A percentile compares a stretch with the other conserved stretches of the same genome.
Conservation (phyloP, 2,113 vertebrate genomes). For the Leucopsar rothschildi region DNA sequence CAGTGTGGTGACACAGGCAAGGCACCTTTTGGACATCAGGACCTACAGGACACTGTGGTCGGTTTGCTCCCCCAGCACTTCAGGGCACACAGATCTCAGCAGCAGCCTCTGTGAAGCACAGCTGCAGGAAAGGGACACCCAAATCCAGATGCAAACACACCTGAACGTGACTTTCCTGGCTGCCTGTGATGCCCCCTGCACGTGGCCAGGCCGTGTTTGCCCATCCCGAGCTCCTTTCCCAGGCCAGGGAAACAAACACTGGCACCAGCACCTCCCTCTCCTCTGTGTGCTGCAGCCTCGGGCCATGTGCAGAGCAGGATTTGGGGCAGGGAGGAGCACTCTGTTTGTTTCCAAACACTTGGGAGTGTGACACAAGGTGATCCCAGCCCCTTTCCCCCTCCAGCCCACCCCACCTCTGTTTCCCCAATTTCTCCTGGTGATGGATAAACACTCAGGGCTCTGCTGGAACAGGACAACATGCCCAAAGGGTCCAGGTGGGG, state of each 20-base stretch:
- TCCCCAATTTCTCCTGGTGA: background rate
- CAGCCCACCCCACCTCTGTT: background rate
- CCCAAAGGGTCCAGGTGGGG: constrained; percentile 3
- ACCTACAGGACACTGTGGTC: background rate
- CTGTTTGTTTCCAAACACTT: constrained; percentile 11
- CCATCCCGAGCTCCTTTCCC: background rate
- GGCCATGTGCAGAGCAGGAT: background rate
- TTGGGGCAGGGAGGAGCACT: background rate
- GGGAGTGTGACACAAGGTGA: background rate
- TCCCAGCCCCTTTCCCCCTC: background rate
- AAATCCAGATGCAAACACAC: background rate
- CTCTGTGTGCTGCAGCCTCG: background rate
- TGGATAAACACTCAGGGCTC: background rate
- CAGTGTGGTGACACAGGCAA: rapidly evolving
- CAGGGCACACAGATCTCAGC: background rate
- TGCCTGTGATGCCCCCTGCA: background rate
- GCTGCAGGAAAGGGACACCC: background rate
- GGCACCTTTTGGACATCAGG: background rate
- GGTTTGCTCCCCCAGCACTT: background rate
- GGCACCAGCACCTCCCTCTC: background rate
- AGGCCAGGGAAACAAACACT: background rate
- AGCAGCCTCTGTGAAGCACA: background rate
- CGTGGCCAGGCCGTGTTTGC: background rate
- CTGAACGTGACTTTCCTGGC: background rate
- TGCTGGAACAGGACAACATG: background rate